Evolutionary conservation across 2,797 vertebrate species (phyloP), one percentile per base, ranked within the genome.

Genomic region (Anguilla anguilla): DNA sequence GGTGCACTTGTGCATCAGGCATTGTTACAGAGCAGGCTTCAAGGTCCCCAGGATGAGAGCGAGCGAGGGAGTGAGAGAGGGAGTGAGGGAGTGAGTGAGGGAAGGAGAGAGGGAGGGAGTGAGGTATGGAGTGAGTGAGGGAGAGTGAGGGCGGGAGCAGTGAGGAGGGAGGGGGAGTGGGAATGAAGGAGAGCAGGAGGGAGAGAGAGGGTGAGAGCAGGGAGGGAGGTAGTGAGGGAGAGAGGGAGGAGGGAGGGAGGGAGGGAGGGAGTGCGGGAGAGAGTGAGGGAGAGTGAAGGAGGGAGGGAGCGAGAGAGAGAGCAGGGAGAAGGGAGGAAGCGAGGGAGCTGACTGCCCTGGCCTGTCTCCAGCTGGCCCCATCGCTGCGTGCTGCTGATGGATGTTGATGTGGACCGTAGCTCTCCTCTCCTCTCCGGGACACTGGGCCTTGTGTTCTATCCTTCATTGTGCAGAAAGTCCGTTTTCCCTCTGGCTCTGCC

Each of bases 251-350:
- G 51, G 2, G 49, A 13, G 81, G 81, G 1, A 53, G 22, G 5
- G 31, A 19, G 28, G n/a, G 84, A 7, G 10, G 25, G 39, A 28
- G 13, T 43, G 86, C 25, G 74, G 0, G 6, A 43, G 51, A 10
- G 49, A 13, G 81, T 0, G 1, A 53, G 22, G 5, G 17, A 19
- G 28, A 46, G 84, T 5, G 10, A 22, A 35, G 53, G 61, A 49
- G n/a, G n/a, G 69, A 64, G 28, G 85, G 85, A 87, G 57, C 87
- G 86, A 87, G 43, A 74, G 86, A 72, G 55, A 61, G 59, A 3
- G 57, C 9, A 1, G 19, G 17, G 3, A 3, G 31, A 11, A 74
- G 69, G 69, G 25, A 43, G 31, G 9, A 31, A 15, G 35, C 1
- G 39, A 46, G 82, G 28, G 82, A 35, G 84, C 28, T 19, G 17